Evolutionary conservation across 2,888 invertebrate genomes (phyloP).

Genomic region (Omphaloscelis lunosa): DNA sequence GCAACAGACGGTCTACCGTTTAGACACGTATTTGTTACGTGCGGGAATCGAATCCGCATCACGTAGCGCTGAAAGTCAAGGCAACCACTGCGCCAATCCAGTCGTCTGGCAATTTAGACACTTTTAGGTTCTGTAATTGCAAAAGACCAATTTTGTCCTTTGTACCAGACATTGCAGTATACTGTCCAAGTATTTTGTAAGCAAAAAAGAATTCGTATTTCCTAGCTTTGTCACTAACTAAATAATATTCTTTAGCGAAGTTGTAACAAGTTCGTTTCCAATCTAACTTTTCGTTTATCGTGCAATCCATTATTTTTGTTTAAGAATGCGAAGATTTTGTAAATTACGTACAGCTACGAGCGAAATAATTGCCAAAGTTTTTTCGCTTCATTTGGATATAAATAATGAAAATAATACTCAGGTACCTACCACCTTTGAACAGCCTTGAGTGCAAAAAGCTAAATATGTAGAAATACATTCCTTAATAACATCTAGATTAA

Average conservation of each 20-base stretch:
- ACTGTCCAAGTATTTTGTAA: constrained; percentile 13
- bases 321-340: constrained; percentile 71
- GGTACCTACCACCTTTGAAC: constrained; percentile 6
- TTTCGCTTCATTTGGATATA: constrained; percentile 65
- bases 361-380: constrained; percentile 70
- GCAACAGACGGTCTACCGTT: constrained; percentile 38
- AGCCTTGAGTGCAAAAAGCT: constrained; percentile 3
- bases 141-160: constrained; percentile 36
- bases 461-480: not conserved
- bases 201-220: constrained; percentile 55
- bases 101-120: constrained; percentile 43
- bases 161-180: constrained; percentile 11
- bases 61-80: constrained; percentile 45
- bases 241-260: constrained; percentile 69
- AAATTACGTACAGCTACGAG: constrained; percentile 72
- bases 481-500: not conserved
- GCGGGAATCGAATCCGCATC: constrained; percentile 27
- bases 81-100: constrained; percentile 25
- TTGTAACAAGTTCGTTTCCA: constrained; percentile 75
- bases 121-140: constrained; percentile 40
- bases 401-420: constrained; percentile 58
- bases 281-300: constrained; percentile 80
- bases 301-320: constrained; percentile 76
- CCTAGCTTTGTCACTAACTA: constrained; percentile 65
- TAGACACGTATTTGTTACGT: constrained; percentile 50